phyloP scores from a whole-genome alignment of 1,140 invertebrate species.

The Bicyclus anynana region DNA sequence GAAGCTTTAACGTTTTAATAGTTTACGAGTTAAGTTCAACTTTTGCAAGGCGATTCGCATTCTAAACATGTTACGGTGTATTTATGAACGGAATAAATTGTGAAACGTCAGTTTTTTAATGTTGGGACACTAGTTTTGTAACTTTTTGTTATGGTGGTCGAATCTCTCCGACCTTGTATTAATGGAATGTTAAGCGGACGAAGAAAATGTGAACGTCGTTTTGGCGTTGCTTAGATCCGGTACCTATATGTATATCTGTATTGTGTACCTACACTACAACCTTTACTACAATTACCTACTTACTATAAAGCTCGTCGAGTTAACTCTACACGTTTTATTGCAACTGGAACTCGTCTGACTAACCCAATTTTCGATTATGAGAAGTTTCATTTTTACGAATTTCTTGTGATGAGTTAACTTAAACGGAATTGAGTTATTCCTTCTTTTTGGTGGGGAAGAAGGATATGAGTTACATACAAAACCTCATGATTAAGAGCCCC shows the following conservation, averaged over 20 bases:
- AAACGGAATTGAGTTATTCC: too few species aligned
- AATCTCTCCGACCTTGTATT: slow-evolving; percentile 41
- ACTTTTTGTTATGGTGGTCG: slow-evolving; percentile 25
- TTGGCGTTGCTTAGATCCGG: slow-evolving; percentile 35
- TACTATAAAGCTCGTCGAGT: slow-evolving; percentile 1
- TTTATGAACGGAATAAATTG: slow-evolving; percentile 42
- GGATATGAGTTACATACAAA: too few species aligned
- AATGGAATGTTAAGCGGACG: slow-evolving; percentile 36
- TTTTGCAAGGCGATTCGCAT: slow-evolving; percentile 53
- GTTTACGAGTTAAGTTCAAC: slow-evolving; percentile 33
- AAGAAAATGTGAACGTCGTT: slow-evolving; percentile 38
- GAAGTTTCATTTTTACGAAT: background rate
- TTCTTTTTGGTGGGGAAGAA: too few species aligned
- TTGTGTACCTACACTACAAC: slow-evolving; percentile 9
- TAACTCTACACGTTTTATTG: background rate
- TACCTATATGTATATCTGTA: slow-evolving; percentile 21
- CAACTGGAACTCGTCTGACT: background rate
- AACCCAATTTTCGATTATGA: background rate
- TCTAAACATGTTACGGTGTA: slow-evolving; percentile 31
- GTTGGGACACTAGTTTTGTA: slow-evolving; percentile 1
- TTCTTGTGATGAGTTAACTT: too few species aligned
- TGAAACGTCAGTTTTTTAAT: slow-evolving; percentile 28
- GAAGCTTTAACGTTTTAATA: slow-evolving; percentile 31
- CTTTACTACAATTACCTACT: slow-evolving; percentile 6
- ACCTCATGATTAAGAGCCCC: too few species aligned